Evolutionary conservation across 2,797 vertebrate species (phyloP), one percentile per base, ranked within the genome.

Genomic region (Cyprinodon diabolis): DNA sequence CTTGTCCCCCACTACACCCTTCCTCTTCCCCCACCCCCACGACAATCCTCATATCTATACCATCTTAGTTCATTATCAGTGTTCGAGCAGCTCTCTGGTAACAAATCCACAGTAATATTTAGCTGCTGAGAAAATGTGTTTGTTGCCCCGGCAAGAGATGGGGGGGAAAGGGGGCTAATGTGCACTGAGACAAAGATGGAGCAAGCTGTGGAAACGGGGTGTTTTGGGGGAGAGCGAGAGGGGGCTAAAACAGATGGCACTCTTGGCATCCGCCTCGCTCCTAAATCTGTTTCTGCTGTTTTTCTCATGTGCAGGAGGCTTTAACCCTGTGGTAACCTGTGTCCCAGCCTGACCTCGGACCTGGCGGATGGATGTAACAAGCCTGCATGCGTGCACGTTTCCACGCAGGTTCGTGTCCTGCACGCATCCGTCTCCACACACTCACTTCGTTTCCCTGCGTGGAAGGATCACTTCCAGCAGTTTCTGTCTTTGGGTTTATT

Each of bases 271-370:
- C 89, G 81, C 75, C 76, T 86, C 89, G 87, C 92, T 91, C 91
- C 91, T 90, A 93, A 93, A 94, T 94, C 92, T 94, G 92, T 94
- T 93, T 92, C 91, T 93, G 91, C 90, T 93, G 92, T 93, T 93
- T 94, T 91, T 91, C 91, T 92, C 91, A 90, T 93, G 92, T 93
- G 91, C 89, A 88, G 48, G 84, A 89, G 91, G 91, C 86, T 93
- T 94, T 91, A 94, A 93, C 94, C 92, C 92, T 89, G 90, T 89
- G 88, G 89, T 92, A 90, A 92, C 91, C 94, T 91, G 90, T 90
- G 88, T 93, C 92, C 92, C 79, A 56, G 84, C 81, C 88, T 93
- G 90, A 93, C 90, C 91, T 83, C 25, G 35, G 74, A 78, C 85
- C 86, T 74, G 76, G 79, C 86, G 87, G 84, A 81, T 84, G 81